Percentiles rank a stretch among this genome's conserved stretches.
Evolutionary conservation across 2,888 invertebrate species (phyloP).

Genomic region (Watsonalla binaria): DNA sequence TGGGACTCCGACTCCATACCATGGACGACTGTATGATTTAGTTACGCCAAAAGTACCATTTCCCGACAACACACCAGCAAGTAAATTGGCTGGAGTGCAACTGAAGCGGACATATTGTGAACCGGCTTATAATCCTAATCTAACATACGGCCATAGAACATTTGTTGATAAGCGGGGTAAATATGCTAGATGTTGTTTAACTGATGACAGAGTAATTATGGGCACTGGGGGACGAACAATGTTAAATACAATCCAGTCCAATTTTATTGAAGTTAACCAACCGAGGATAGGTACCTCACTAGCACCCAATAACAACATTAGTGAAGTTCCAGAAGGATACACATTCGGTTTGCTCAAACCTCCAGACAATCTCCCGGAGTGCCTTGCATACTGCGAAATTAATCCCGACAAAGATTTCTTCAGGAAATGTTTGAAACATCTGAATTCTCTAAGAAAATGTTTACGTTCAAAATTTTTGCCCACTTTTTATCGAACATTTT

Average conservation of each 20-base stretch:
- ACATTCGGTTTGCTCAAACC: conserved; percentile 64
- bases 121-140: conserved; percentile 58
- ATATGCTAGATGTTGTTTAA: conserved; percentile 63
- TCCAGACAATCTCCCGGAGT: conserved; percentile 64
- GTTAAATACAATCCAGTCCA: conserved; percentile 58
- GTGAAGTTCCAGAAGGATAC: conserved; percentile 62
- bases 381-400: conserved; percentile 51
- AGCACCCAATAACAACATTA: conserved; percentile 71
- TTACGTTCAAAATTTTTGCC: conserved; percentile 46
- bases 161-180: conserved; percentile 66
- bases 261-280: conserved; percentile 48
- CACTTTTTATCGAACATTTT: conserved; percentile 48
- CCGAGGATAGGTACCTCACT: conserved; percentile 56
- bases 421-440: conserved; percentile 59
- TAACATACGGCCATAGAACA: conserved; percentile 64
- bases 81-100: conserved; percentile 43
- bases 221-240: conserved; percentile 52
- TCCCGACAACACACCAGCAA: conserved; percentile 45
- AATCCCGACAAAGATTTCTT: conserved; percentile 56
- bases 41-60: conserved; percentile 55
- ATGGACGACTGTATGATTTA: conserved; percentile 55
- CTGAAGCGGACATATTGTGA: conserved; percentile 46
- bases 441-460: conserved; percentile 59
- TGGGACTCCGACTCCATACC: conserved; percentile 44
- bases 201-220: conserved; percentile 46